These are phyloP conservation scores for Natrix natrix DNA, from an alignment of 2,797 vertebrate genomes.

Conservation along the genomic window DNA sequence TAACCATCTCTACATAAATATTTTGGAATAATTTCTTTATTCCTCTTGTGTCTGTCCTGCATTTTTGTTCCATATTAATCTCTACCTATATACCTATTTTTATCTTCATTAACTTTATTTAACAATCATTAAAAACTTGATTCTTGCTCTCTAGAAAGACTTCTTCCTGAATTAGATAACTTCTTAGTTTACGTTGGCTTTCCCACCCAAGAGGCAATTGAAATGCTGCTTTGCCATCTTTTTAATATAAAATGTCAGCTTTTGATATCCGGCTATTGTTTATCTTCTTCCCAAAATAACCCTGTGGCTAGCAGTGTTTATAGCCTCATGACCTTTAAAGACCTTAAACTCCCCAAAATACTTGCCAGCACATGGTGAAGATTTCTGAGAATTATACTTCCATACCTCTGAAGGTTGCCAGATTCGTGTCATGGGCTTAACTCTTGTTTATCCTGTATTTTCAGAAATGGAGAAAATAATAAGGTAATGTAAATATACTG, in stretches of 20 bases:
- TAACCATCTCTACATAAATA: neutral
- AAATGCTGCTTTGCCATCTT: neutral
- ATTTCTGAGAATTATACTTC: neutral
- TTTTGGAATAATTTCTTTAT: neutral
- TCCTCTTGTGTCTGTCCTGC: neutral
- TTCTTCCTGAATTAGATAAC: neutral
- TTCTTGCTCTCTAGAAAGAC: neutral
- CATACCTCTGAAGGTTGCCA: neutral
- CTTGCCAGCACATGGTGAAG: neutral
- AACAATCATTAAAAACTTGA: neutral
- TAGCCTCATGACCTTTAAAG: neutral
- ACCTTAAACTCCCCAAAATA: neutral
- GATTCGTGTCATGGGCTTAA: neutral
- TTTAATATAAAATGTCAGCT: neutral
- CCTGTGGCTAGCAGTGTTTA: neutral
- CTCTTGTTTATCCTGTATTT: conserved; percentile 1
- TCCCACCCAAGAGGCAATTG: neutral
- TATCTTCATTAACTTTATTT: neutral
- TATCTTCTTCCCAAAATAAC: neutral
- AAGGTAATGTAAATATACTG: neutral
- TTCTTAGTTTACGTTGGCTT: neutral
- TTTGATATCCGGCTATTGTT: neutral
- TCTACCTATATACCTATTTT: neutral
- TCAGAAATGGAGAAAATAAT: neutral
- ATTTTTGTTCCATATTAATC: neutral